phyloP scores from a whole-genome alignment of 1,140 invertebrate species.

The Drosophila ogumai region DNA sequence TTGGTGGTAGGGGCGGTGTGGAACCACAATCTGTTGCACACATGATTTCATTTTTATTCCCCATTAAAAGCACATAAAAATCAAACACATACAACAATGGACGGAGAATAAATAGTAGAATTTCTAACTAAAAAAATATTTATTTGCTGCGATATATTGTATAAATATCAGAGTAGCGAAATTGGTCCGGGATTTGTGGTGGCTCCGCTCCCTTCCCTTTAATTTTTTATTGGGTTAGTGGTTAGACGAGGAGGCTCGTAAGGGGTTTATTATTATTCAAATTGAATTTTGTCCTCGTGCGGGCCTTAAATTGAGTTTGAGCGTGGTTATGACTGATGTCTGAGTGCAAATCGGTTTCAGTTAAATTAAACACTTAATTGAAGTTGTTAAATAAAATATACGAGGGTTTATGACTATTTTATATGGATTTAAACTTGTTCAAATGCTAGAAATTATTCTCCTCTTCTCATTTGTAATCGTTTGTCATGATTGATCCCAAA shows the following conservation, averaged over 20 bases:
- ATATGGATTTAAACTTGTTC: neutral
- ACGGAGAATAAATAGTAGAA: conserved; percentile 31
- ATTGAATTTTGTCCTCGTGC: conserved; percentile 24
- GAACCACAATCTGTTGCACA: conserved; percentile 80
- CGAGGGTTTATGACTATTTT: neutral
- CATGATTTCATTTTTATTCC: conserved; percentile 84
- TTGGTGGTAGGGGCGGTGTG: neutral
- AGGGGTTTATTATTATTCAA: conserved; percentile 50
- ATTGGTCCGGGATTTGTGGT: conserved; percentile 28
- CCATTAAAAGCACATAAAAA: conserved; percentile 82
- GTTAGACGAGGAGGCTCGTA: conserved; percentile 10
- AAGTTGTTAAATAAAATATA: neutral
- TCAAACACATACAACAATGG: conserved; percentile 64
- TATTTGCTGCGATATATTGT: conserved; percentile 29
- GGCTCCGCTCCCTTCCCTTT: conserved; percentile 3
- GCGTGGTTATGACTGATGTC: conserved; percentile 4
- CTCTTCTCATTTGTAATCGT: conserved; percentile 3
- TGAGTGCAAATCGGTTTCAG: neutral
- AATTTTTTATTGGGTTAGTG: conserved; percentile 47
- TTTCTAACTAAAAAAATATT: conserved; percentile 41
- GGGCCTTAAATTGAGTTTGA: conserved; percentile 12
- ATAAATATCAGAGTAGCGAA: conserved; percentile 38
- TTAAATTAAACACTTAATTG: conserved; percentile 3
- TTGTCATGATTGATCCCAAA: conserved; percentile 27
- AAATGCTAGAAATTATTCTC: neutral